Conservation (phyloP, 2,797 vertebrate species). For the Knipowitschia caucasica region DNA sequence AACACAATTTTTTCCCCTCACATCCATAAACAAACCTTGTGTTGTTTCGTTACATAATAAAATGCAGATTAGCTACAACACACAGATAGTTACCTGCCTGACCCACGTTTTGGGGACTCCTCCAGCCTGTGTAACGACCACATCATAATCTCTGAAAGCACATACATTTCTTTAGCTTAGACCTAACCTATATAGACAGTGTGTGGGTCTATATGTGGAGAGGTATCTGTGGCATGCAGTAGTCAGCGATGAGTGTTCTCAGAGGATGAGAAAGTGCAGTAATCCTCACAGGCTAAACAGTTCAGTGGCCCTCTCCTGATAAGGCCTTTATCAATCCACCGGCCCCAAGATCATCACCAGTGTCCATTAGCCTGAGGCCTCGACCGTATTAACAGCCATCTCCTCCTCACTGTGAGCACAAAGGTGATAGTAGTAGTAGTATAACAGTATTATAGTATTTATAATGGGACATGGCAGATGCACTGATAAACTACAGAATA, state of each 20-base stretch:
- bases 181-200: too few relatives aligned
- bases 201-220: background rate
- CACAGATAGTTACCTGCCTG: too few relatives aligned
- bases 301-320: conserved; percentile 21
- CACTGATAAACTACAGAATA: too few relatives aligned
- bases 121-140: too few relatives aligned
- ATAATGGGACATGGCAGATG: too few relatives aligned
- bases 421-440: conserved; percentile 23
- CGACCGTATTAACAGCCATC: conserved; percentile 13
- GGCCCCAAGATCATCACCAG: conserved; percentile 27
- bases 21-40: too few relatives aligned
- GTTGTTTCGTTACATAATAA: too few relatives aligned
- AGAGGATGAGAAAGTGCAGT: conserved; percentile 25
- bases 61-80: too few relatives aligned
- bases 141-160: too few relatives aligned
- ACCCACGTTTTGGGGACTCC: too few relatives aligned
- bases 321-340: conserved; percentile 41
- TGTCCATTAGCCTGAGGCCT: conserved; percentile 26
- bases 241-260: conserved; percentile 5
- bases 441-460: conserved; percentile 3
- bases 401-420: conserved; percentile 32
- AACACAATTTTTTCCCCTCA: background rate
- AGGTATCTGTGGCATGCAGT: conserved; percentile 20
- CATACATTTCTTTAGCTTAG: too few relatives aligned
- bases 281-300: conserved; percentile 32